These are phyloP conservation scores for Garrulus glandarius DNA, from an alignment of 2,797 vertebrate species.

Conservation along the genomic window DNA sequence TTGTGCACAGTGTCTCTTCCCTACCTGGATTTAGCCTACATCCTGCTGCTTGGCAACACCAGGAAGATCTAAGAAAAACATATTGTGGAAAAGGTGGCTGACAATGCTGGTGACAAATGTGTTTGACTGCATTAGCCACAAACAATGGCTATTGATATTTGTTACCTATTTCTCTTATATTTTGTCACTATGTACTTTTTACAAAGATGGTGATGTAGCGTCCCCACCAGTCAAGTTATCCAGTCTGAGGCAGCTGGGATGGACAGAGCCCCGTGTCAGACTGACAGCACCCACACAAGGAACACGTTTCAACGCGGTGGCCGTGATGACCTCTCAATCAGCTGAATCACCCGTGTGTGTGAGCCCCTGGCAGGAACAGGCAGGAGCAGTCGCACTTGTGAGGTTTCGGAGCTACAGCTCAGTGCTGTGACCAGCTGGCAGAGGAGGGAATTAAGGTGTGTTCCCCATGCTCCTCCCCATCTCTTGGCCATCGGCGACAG, in stretches of 20 bases:
- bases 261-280: fast-evolving
- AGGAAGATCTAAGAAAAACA: background rate
- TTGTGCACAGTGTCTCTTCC: too few species aligned
- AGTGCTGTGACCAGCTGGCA: background rate
- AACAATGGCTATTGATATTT: fast-evolving
- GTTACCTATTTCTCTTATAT: background rate
- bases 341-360: fast-evolving
- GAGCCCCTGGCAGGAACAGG: fast-evolving
- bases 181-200: background rate
- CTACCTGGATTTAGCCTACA: background rate
- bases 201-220: background rate
- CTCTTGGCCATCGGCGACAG: fast-evolving
- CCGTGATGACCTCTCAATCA: fast-evolving
- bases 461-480: background rate
- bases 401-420: background rate
- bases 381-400: fast-evolving
- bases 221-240: too few species aligned
- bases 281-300: background rate
- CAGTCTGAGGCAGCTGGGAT: too few species aligned
- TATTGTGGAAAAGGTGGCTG: background rate
- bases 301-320: fast-evolving
- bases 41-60: background rate
- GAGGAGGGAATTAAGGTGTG: fast-evolving
- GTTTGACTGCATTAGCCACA: background rate
- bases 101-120: fast-evolving